phyloP scores from a whole-genome alignment of 2,797 vertebrate genomes.

The Xenopus petersii region DNA sequence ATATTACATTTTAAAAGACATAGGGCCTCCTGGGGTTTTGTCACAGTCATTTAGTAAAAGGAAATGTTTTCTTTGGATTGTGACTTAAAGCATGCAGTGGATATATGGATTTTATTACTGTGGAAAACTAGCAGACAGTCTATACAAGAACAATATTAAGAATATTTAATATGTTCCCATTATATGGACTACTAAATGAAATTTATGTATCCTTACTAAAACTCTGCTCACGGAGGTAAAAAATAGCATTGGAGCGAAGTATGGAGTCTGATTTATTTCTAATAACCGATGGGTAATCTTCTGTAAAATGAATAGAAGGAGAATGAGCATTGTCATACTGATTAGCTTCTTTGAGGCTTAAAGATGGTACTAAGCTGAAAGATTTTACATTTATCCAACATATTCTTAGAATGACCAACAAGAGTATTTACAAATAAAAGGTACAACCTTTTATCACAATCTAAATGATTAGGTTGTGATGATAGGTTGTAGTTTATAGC shows the following conservation, averaged over 20 bases:
- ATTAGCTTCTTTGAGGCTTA: slow-evolving; percentile 26
- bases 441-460: no score
- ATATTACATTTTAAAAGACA: slow-evolving; percentile 19
- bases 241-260: slow-evolving; percentile 25
- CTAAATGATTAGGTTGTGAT: no score
- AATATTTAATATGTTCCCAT: slow-evolving; percentile 35
- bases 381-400: not conserved
- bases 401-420: no score
- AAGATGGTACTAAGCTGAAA: not conserved
- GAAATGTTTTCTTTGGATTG: slow-evolving; percentile 41
- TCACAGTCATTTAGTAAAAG: slow-evolving; percentile 34
- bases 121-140: slow-evolving; percentile 25
- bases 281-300: slow-evolving; percentile 42
- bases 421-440: no score
- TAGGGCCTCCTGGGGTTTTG: slow-evolving; percentile 29
- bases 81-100: slow-evolving; percentile 33
- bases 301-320: slow-evolving; percentile 34
- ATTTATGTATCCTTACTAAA: slow-evolving; percentile 43
- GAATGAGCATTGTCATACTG: slow-evolving; percentile 34
- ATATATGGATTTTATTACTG: slow-evolving; percentile 29
- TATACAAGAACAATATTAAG: slow-evolving; percentile 25
- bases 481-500: no score
- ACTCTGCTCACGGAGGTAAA: slow-evolving; percentile 32
- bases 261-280: slow-evolving; percentile 35
- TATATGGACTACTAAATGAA: slow-evolving; percentile 35